These are phyloP conservation scores for Rhyacichthys aspro DNA, from an alignment of 2,797 vertebrate species.

Conservation along the genomic window DNA sequence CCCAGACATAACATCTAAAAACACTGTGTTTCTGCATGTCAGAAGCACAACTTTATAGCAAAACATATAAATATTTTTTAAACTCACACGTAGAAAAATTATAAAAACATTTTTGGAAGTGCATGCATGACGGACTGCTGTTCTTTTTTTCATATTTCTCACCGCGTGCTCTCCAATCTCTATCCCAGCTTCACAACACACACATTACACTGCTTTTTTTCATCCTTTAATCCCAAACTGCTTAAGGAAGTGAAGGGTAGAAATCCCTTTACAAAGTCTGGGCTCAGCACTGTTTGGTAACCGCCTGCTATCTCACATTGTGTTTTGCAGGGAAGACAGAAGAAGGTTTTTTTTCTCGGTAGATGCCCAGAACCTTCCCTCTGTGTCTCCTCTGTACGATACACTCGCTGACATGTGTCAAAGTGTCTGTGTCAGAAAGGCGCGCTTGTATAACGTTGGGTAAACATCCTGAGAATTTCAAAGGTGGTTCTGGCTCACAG, in stretches of 20 bases:
- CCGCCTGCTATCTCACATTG: slow-evolving; percentile 61
- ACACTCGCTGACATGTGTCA: slow-evolving; percentile 60
- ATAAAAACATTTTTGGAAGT: slow-evolving; percentile 2
- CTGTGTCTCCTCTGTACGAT: slow-evolving; percentile 23
- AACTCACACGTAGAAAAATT: too few relatives aligned
- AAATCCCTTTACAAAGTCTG: slow-evolving; percentile 81
- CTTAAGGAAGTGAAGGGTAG: slow-evolving; percentile 76
- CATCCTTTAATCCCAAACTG: slow-evolving; percentile 81
- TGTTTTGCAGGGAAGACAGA: slow-evolving; percentile 55
- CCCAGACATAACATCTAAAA: too few relatives aligned
- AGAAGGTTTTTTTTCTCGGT: slow-evolving; percentile 16
- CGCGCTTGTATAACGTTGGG: slow-evolving; percentile 34
- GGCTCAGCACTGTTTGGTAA: slow-evolving; percentile 73
- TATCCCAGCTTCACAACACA: slow-evolving; percentile 19
- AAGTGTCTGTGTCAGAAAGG: slow-evolving; percentile 55
- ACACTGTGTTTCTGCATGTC: too few relatives aligned
- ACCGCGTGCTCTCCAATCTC: slow-evolving; percentile 12
- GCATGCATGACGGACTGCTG: slow-evolving; percentile 4
- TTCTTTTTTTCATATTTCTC: slow-evolving; percentile 4
- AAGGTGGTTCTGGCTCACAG: neutral
- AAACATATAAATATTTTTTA: slow-evolving; percentile 9
- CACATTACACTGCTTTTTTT: slow-evolving; percentile 59
- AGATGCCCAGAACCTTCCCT: slow-evolving; percentile 49
- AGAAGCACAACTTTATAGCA: too few relatives aligned
- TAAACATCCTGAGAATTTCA: slow-evolving; percentile 39